Percentiles rank a stretch among this genome's conserved stretches.
phyloP scores from a whole-genome alignment of 2,888 invertebrate species.

The Formica aserva region DNA sequence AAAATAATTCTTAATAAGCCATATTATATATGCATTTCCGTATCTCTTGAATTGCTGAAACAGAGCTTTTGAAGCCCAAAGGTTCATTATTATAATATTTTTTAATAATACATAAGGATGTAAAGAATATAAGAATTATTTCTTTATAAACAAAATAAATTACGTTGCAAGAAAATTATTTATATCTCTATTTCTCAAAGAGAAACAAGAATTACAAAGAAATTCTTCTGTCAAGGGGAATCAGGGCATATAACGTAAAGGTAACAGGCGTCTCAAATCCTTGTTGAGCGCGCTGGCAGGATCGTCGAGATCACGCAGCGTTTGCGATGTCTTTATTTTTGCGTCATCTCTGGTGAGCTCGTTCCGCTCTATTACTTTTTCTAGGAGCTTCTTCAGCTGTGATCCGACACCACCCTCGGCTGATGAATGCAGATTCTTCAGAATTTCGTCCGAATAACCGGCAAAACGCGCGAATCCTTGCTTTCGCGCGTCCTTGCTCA shows the following conservation, averaged over 20 bases:
- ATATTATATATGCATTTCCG: slow-evolving; percentile 10
- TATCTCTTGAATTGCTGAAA: background rate
- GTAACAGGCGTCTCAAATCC: slow-evolving; percentile 88
- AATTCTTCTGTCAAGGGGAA: background rate
- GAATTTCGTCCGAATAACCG: slow-evolving; percentile 89
- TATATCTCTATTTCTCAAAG: background rate
- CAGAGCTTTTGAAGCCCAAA: background rate
- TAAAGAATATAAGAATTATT: slow-evolving; percentile 1
- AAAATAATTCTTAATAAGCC: background rate
- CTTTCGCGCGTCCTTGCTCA: slow-evolving; percentile 90
- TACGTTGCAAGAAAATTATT: background rate
- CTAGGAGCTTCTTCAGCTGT: slow-evolving; percentile 88
- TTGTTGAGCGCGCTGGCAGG: slow-evolving; percentile 87
- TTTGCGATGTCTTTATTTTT: slow-evolving; percentile 87
- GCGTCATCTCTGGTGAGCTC: slow-evolving; percentile 89
- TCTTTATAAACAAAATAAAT: background rate
- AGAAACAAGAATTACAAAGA: background rate
- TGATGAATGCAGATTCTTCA: slow-evolving; percentile 87
- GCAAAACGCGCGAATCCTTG: slow-evolving; percentile 88
- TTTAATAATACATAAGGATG: background rate
- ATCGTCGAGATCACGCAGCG: slow-evolving; percentile 87
- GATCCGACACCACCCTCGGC: slow-evolving; percentile 88
- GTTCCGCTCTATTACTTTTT: slow-evolving; percentile 87
- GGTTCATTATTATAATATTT: background rate
- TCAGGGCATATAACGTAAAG: slow-evolving; percentile 84